Conservation (phyloP, 2,113 vertebrate genomes). For the Xenopus laevis region DNA sequence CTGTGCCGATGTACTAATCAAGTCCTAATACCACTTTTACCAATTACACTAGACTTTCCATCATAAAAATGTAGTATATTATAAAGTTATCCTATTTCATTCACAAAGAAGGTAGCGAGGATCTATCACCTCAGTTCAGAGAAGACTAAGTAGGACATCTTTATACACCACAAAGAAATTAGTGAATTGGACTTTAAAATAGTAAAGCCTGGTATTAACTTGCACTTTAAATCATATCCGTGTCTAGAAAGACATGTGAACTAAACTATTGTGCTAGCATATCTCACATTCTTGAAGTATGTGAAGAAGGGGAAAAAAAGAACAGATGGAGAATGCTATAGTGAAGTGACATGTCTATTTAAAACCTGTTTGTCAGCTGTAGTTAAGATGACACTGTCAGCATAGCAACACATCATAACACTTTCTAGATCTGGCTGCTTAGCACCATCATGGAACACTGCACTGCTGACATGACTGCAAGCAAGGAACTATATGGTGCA, state of each 20-base stretch:
- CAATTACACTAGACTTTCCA: too few relatives aligned
- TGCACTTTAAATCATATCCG: neutral
- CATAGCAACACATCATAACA: slow-evolving; percentile 74
- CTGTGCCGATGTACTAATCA: neutral
- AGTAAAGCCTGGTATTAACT: neutral
- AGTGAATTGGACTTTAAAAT: neutral
- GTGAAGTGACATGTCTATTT: slow-evolving; percentile 73
- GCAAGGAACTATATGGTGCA: too few relatives aligned
- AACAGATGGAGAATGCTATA: slow-evolving; percentile 68
- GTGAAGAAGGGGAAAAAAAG: slow-evolving; percentile 51
- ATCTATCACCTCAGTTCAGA: neutral
- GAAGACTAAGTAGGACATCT: neutral
- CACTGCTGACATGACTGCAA: too few relatives aligned
- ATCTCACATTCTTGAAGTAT: slow-evolving; percentile 58
- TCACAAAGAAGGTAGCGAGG: neutral
- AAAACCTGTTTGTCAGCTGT: slow-evolving; percentile 74
- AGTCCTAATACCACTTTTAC: neutral
- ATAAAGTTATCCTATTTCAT: too few relatives aligned
- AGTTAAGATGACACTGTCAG: slow-evolving; percentile 69
- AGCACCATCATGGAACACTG: too few relatives aligned
- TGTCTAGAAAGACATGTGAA: slow-evolving; percentile 4
- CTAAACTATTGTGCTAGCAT: slow-evolving; percentile 57
- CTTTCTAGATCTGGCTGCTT: slow-evolving; percentile 10
- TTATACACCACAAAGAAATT: neutral
- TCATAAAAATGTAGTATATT: too few relatives aligned